phyloP scores from a whole-genome alignment of 2,797 vertebrate genomes.

The Amphiprion clarkii region DNA sequence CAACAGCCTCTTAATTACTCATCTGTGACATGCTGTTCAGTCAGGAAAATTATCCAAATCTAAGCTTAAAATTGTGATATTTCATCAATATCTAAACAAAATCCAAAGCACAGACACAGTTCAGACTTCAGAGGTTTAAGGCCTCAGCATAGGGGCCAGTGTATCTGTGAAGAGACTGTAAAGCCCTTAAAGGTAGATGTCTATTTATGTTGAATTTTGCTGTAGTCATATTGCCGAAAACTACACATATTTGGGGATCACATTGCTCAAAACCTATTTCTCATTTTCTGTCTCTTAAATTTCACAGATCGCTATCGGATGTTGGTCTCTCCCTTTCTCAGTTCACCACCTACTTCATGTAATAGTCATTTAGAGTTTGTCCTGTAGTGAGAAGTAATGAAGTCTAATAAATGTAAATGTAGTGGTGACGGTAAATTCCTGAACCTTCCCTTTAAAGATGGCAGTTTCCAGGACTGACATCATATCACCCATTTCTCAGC shows the following conservation, averaged over 20 bases:
- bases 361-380: no score
- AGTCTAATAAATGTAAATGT: background rate
- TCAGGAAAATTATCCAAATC: no score
- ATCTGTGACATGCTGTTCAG: no score
- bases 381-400: background rate
- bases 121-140: no score
- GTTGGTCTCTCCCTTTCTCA: background rate
- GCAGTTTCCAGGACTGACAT: constrained; percentile 7
- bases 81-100: no score
- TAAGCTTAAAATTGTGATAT: no score
- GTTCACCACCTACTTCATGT: background rate
- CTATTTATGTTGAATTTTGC: background rate
- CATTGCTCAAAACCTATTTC: fast-evolving
- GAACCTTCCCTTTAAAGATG: constrained; percentile 68
- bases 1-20: no score
- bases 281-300: background rate
- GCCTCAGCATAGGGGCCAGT: no score
- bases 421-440: constrained; percentile 30
- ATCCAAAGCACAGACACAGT: no score
- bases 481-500: constrained; percentile 13
- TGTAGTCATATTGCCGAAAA: background rate
- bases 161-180: no score
- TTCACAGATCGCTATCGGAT: background rate
- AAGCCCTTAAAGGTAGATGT: no score
- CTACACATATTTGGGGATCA: background rate